phyloP scores from a whole-genome alignment of 1,140 invertebrate genomes.

The Papilio glaucus region DNA sequence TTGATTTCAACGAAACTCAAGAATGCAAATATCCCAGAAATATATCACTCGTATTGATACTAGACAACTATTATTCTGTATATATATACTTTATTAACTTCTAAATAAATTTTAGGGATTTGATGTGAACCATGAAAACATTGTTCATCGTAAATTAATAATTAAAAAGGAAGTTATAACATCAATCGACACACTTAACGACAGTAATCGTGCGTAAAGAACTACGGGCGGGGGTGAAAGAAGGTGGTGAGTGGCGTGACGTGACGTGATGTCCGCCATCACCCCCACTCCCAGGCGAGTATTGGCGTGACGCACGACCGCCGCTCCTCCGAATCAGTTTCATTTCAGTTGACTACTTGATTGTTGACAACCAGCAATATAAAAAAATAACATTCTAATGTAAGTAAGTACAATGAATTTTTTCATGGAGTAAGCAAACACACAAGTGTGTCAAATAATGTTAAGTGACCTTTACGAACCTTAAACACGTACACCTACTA shows the following conservation, averaged over 20 bases:
- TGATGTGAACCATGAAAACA: too few species aligned
- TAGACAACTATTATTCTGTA: too few species aligned
- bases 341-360: conserved; percentile 10
- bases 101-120: too few species aligned
- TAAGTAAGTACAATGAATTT: too few species aligned
- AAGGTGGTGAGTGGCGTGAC: conserved; percentile 42
- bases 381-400: background rate
- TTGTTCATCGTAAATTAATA: too few species aligned
- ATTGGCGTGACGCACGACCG: conserved; percentile 56
- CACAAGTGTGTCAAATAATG: background rate
- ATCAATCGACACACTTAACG: background rate
- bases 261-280: conserved; percentile 39
- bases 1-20: too few species aligned
- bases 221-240: conserved; percentile 29
- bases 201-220: conserved; percentile 10
- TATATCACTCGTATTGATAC: too few species aligned
- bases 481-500: background rate
- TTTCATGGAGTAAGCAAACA: background rate
- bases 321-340: background rate
- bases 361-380: conserved; percentile 11
- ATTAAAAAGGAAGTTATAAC: too few species aligned
- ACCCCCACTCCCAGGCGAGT: conserved; percentile 44
- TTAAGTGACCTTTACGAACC: background rate
- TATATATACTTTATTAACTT: too few species aligned
- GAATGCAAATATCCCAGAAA: too few species aligned